Evolutionary conservation across 2,797 vertebrate species (phyloP), one percentile per base, ranked within the genome.

Genomic region (Zonotrichia albicollis): DNA sequence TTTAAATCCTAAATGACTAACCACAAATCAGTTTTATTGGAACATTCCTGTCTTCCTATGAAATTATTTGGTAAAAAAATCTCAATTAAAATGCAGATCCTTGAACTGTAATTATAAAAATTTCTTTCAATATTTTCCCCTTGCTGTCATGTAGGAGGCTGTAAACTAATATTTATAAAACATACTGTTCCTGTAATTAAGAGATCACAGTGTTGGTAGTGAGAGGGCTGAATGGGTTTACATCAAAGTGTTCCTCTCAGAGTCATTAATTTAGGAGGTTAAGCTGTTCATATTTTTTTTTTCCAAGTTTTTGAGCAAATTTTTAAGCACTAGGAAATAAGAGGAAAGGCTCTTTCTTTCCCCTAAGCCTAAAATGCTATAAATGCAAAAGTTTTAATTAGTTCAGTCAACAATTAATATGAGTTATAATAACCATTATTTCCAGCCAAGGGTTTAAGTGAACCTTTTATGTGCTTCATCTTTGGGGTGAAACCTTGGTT

Each of bases 161-260:
- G 73, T 92, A 93, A 96, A 95, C 46, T 91, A 95, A 95, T 96
- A 80, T 94, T 95, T 96, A 84, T 77, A 87, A 95, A 96, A 92
- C 74, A 88, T 36, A 75, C 66, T 51, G 51, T 80, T 36, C 8
- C 61, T 87, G 58, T 93, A 92, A 95, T 96, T 94, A 92, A 84
- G 27, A 65, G 38, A 91, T 94, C 54, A 32, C 21, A 75, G 46
- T 67, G 27, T 36, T 76, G 58, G 40, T 45, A 84, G 42, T 80
- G 23, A 85, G 23, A 71, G 8, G 50, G 27, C 23, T 86, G 61
- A 72, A 94, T 87, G 30, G 38, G 30, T 87, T 90, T 75, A 53
- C 22, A 62, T 74, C 40, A 79, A 93, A 91, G 22, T 46, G 16
- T 43, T 93, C 18, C 21, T 91, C 46, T 72, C 23, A 42, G 36